Percentiles rank a stretch among this genome's conserved stretches.
Evolutionary conservation across 2,888 invertebrate species (phyloP).

Genomic region (Lepeophtheirus nordmannii): DNA sequence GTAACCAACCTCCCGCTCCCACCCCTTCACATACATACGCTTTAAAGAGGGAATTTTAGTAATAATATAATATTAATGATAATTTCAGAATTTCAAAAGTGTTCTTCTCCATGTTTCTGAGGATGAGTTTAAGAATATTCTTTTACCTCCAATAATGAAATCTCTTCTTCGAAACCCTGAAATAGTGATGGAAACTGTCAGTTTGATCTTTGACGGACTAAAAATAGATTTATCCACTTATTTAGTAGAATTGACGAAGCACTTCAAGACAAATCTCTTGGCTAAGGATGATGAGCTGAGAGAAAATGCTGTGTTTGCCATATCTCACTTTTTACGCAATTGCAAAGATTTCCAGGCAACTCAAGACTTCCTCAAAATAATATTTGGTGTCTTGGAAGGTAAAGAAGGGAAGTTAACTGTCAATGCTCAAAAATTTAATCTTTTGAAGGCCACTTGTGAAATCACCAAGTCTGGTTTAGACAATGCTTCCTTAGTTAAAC

Average conservation of each 20-base stretch:
- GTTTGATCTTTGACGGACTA: constrained; percentile 53
- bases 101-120: constrained; percentile 47
- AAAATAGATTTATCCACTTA: constrained; percentile 60
- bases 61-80: too few relatives aligned
- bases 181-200: constrained; percentile 64
- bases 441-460: constrained; percentile 47
- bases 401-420: constrained; percentile 78
- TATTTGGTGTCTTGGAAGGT: constrained; percentile 66
- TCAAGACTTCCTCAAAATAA: constrained; percentile 46
- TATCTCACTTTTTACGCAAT: constrained; percentile 52
- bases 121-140: constrained; percentile 51
- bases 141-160: constrained; percentile 74
- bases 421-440: constrained; percentile 69
- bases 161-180: constrained; percentile 86
- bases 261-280: constrained; percentile 59
- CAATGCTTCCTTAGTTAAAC: neutral
- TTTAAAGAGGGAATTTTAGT: neutral
- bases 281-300: constrained; percentile 67
- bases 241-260: constrained; percentile 61
- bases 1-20: too few relatives aligned
- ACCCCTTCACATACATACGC: too few relatives aligned
- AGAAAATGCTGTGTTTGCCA: constrained; percentile 53
- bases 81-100: constrained; percentile 46
- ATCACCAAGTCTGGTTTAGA: neutral
- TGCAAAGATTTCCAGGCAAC: constrained; percentile 51